Evolutionary conservation across 2,888 invertebrate genomes (phyloP).

Genomic region (Drosophila paramelanica): DNA sequence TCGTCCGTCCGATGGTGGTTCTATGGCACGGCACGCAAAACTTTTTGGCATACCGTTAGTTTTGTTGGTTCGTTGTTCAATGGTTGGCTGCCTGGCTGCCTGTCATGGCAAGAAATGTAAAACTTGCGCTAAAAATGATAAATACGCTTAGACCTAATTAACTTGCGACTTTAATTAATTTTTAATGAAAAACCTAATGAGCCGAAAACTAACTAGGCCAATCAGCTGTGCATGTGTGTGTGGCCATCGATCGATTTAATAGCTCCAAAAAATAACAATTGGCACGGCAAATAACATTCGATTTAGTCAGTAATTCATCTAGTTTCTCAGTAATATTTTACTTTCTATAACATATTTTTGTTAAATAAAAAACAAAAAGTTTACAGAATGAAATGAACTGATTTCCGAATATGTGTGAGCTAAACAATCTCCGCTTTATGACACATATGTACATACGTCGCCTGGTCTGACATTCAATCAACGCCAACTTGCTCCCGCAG

Average conservation of each 20-base stretch:
- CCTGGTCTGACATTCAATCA: constrained; percentile 77
- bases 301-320: too few relatives aligned
- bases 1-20: constrained; percentile 15
- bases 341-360: not conserved
- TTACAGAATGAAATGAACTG: constrained; percentile 10
- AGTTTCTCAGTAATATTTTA: too few relatives aligned
- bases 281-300: not conserved
- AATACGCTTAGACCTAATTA: constrained; percentile 81
- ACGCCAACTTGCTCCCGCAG: constrained; percentile 43
- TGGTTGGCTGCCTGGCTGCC: constrained; percentile 42
- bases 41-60: constrained; percentile 71
- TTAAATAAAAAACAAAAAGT: not conserved
- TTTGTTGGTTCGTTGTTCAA: constrained; percentile 54
- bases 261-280: too few relatives aligned
- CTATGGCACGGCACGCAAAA: constrained; percentile 59
- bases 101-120: constrained; percentile 75
- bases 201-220: constrained; percentile 72
- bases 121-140: constrained; percentile 80
- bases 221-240: constrained; percentile 35
- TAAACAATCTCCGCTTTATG: constrained; percentile 78
- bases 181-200: constrained; percentile 81
- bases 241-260: constrained; percentile 30
- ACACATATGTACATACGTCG: constrained; percentile 75
- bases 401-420: constrained; percentile 26
- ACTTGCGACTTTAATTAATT: constrained; percentile 81